Base-by-base conservation (phyloP, 1,140 invertebrate species). In the Eupristina koningsbergeri region DNA sequence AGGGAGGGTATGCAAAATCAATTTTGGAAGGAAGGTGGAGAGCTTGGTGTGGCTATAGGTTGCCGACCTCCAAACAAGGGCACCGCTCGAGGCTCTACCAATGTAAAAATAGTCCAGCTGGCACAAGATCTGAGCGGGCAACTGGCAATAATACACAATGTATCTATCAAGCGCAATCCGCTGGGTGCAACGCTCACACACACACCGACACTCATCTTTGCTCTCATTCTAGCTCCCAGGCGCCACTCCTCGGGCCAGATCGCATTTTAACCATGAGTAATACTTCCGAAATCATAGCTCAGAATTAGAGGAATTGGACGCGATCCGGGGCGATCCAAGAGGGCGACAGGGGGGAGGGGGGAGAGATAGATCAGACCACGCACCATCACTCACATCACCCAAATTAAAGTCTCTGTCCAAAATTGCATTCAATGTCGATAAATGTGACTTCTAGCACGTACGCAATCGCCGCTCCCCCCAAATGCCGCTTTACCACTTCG, bases 61-160 rank as follows among this genome's bases (percentile, higher is more conserved):
- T 71, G 67, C 67, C 67, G 67, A 71, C 67, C 67, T 71, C 67
- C 67, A 71, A 71, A 71, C 67, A 71, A 71, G 67, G 67, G 67
- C 67, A 71, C 67, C 67, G 67, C 36, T 71, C 67, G 34, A 71
- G 36, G 26, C 36, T 71, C 36, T 41, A 26, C 39, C 0, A 67
- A 36, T 41, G 67, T 71, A 71, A 71, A 71, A 71, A 71, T 71
- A 71, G 67, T 36, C 0, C 39, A n/a, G 67, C 67, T 71, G 67
- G 67, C 67, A 71, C 39, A n/a, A 22, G 67, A 71, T 71, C 67
- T 71, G 19, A n/a, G 67, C 36, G 39, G 36, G 36, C 34, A 71
- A 71, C 67, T 71, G 67, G 67, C 39, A 71, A n/a, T 71, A 39
- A 71, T 71, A 71, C 7, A 41, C 67, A 41, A 41, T 31, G 67